phyloP scores from a whole-genome alignment of 2,888 invertebrate species.

The Choreutis nemorana region DNA sequence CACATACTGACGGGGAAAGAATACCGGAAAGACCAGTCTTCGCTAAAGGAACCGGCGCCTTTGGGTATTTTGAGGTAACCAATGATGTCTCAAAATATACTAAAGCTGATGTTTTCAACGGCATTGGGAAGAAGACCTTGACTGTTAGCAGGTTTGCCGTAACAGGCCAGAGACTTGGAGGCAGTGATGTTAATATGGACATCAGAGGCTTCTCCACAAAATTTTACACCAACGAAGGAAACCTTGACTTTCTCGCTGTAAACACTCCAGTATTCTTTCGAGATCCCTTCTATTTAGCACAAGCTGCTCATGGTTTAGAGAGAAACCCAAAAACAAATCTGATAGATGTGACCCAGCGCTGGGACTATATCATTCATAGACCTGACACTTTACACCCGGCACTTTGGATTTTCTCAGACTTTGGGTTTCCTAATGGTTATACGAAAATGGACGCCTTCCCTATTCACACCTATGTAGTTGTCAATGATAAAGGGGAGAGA shows the following conservation, averaged over 20 bases:
- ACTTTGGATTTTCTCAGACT: conserved; percentile 81
- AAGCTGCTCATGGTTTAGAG: conserved; percentile 89
- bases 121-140: conserved; percentile 61
- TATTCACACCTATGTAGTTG: conserved; percentile 83
- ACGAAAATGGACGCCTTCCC: conserved; percentile 89
- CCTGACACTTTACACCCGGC: conserved; percentile 82
- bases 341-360: conserved; percentile 84
- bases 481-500: conserved; percentile 71
- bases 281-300: conserved; percentile 84
- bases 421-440: conserved; percentile 89
- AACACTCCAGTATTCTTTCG: conserved; percentile 88
- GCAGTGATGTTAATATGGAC: conserved; percentile 45
- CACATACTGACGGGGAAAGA: conserved; percentile 81
- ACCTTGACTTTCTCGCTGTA: conserved; percentile 86
- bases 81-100: conserved; percentile 71
- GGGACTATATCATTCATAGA: conserved; percentile 85
- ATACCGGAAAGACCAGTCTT: conserved; percentile 90
- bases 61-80: conserved; percentile 80
- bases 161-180: conserved; percentile 69
- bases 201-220: conserved; percentile 40
- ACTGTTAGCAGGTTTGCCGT: conserved; percentile 61
- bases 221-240: conserved; percentile 73
- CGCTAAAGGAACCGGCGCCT: conserved; percentile 86
- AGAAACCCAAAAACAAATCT: conserved; percentile 87
- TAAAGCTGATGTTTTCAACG: conserved; percentile 61